Conservation (phyloP, 1,140 invertebrate genomes). For the Sycophaga agraensis region DNA sequence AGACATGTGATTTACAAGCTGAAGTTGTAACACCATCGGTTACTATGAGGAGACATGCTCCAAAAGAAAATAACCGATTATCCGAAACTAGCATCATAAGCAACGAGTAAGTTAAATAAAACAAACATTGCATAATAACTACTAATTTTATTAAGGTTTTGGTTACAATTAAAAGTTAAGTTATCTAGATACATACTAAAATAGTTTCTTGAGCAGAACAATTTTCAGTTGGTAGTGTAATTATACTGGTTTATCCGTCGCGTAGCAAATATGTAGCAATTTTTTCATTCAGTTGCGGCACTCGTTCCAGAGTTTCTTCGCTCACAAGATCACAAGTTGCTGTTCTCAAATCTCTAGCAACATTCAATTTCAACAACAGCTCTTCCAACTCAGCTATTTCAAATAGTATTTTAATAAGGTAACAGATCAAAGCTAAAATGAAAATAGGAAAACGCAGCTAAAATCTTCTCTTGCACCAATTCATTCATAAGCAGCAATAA, state of each 20-base stretch:
- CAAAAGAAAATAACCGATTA: constrained; percentile 48
- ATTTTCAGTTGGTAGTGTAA: constrained; percentile 7
- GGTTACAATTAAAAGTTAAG: constrained; percentile 17
- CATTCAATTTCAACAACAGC: constrained; percentile 58
- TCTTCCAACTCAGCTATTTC: constrained; percentile 42
- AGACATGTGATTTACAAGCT: constrained; percentile 65
- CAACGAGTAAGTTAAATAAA: constrained; percentile 53
- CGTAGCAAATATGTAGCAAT: constrained; percentile 31
- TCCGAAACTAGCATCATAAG: constrained; percentile 53
- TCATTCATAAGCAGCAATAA: constrained; percentile 11
- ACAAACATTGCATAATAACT: constrained; percentile 6
- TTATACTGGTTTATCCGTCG: constrained; percentile 12
- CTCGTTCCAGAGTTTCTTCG: constrained; percentile 60
- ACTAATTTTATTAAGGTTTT: constrained; percentile 28
- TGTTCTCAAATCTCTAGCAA: constrained; percentile 58
- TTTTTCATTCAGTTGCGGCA: constrained; percentile 47
- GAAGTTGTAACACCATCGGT: constrained; percentile 55
- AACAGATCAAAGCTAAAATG: constrained; percentile 28
- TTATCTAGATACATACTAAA: constrained; percentile 2
- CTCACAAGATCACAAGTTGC: constrained; percentile 61
- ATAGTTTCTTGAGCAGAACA: constrained; percentile 30
- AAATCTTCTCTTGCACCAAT: constrained; percentile 20
- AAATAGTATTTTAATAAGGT: constrained; percentile 46
- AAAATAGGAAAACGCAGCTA: constrained; percentile 12
- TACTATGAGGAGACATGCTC: constrained; percentile 58